Conservation (phyloP, 1,140 invertebrate genomes). For the Sycophila sp. region DNA sequence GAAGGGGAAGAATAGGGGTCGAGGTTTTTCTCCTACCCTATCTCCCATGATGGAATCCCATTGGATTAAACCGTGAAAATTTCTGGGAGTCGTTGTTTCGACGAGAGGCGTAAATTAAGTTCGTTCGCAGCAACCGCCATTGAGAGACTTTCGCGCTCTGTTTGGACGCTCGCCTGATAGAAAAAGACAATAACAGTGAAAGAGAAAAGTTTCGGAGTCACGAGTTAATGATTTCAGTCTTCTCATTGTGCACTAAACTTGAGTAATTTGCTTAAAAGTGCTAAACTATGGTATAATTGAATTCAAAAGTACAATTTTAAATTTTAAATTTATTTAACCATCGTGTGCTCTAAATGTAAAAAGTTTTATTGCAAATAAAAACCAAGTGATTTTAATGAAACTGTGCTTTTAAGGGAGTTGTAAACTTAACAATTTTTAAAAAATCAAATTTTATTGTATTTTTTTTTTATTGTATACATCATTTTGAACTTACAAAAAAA, state of each 20-base stretch:
- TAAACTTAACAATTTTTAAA: no score
- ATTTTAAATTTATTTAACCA: no score
- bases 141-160: not conserved
- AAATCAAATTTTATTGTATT: no score
- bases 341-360: no score
- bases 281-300: slow-evolving; percentile 30
- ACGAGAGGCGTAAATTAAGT: not conserved
- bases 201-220: slow-evolving; percentile 23
- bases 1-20: not conserved
- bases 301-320: no score
- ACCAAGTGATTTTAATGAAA: no score
- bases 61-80: slow-evolving; percentile 43
- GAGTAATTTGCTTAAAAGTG: slow-evolving; percentile 21
- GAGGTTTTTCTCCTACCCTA: slow-evolving; percentile 38
- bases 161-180: not conserved
- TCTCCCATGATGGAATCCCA: slow-evolving; percentile 37
- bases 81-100: not conserved
- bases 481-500: no score
- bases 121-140: not conserved
- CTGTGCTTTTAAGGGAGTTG: no score
- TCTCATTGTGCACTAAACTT: not conserved
- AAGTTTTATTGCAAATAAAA: no score
- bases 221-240: slow-evolving; percentile 20
- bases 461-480: no score
- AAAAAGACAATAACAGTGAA: no score